Evolutionary conservation across 2,797 vertebrate genomes (phyloP).

Genomic region (Australoheros facetus): DNA sequence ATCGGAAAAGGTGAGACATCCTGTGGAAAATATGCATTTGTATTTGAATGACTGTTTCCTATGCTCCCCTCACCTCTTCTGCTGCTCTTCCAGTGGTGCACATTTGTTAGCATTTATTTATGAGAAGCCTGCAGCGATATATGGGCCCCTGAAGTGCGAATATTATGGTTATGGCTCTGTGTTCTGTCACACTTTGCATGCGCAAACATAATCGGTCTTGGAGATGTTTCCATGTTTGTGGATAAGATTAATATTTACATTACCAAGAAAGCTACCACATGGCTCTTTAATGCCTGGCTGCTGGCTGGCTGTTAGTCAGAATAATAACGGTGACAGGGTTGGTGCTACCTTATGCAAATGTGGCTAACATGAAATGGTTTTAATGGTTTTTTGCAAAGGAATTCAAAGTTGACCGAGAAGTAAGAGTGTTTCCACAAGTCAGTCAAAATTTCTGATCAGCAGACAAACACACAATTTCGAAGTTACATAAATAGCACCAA

Average conservation of each 20-base stretch:
- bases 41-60: neutral
- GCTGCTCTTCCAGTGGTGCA: neutral
- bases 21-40: neutral
- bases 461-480: neutral
- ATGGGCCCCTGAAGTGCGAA: neutral
- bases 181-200: neutral
- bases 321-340: neutral
- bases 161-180: neutral
- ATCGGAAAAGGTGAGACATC: neutral
- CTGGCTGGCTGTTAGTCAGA: neutral
- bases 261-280: neutral
- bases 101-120: conserved; percentile 4
- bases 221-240: neutral
- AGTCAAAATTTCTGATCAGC: neutral
- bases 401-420: neutral
- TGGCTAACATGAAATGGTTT: neutral
- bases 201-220: neutral
- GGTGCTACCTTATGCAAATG: neutral
- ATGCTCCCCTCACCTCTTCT: neutral
- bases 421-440: neutral
- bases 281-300: neutral
- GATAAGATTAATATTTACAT: conserved; percentile 1
- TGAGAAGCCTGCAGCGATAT: neutral
- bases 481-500: conserved; percentile 2
- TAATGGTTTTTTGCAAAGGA: neutral